Evolutionary conservation across 2,888 invertebrate species (phyloP).

Genomic region (Trilocha varians): DNA sequence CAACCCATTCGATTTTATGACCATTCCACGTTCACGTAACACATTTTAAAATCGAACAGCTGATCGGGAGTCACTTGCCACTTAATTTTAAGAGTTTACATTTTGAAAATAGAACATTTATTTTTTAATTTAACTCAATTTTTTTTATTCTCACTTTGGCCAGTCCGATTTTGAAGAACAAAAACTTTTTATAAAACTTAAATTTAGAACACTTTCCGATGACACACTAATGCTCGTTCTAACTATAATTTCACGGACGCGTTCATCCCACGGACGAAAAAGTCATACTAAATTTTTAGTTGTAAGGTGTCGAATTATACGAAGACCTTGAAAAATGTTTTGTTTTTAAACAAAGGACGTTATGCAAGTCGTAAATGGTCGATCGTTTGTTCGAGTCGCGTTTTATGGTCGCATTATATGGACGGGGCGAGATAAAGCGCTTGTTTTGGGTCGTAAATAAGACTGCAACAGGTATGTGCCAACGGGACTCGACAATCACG

Average conservation of each 20-base stretch:
- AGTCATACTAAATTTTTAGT: slow-evolving; percentile 43
- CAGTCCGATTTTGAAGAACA: too few species aligned
- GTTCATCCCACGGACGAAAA: slow-evolving; percentile 35
- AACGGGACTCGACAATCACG: slow-evolving; percentile 65
- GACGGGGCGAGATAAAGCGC: slow-evolving; percentile 67
- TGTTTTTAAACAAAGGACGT: slow-evolving; percentile 71
- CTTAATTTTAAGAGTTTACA: slow-evolving; percentile 37
- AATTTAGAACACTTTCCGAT: not conserved
- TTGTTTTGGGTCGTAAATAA: slow-evolving; percentile 73
- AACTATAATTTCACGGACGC: slow-evolving; percentile 17
- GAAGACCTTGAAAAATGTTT: slow-evolving; percentile 53
- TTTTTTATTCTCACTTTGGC: too few species aligned
- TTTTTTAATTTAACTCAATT: too few species aligned
- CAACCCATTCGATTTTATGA: slow-evolving; percentile 30
- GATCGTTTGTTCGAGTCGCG: slow-evolving; percentile 50
- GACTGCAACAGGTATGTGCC: slow-evolving; percentile 70
- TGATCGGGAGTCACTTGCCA: slow-evolving; percentile 16
- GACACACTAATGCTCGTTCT: not conserved
- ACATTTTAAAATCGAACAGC: slow-evolving; percentile 5
- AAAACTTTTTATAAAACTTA: too few species aligned
- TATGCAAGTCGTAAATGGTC: slow-evolving; percentile 63
- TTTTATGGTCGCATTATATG: slow-evolving; percentile 68
- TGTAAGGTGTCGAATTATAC: slow-evolving; percentile 34
- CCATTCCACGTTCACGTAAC: slow-evolving; percentile 21
- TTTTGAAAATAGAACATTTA: slow-evolving; percentile 7